Evolutionary conservation across 2,888 invertebrate species (phyloP).

Genomic region (Arctia plantaginis): DNA sequence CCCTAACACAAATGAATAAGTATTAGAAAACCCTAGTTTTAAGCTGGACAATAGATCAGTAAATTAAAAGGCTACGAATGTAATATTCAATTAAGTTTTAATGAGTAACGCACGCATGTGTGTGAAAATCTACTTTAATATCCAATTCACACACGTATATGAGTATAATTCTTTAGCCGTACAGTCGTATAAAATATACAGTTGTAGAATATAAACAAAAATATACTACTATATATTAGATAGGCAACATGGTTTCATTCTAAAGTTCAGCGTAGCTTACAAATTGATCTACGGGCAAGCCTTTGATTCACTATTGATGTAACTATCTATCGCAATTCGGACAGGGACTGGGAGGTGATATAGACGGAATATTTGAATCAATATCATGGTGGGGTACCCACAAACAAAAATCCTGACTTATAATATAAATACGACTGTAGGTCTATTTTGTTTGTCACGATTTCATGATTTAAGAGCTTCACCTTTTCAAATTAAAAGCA

Average conservation of each 20-base stretch:
- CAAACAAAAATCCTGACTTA: no score
- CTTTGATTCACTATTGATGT: slow-evolving; percentile 8
- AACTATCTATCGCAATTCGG: not conserved
- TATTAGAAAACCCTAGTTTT: no score
- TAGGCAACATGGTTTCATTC: not conserved
- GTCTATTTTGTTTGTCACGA: no score
- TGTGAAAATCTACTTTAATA: not conserved
- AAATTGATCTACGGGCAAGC: not conserved
- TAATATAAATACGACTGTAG: no score
- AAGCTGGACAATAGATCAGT: not conserved
- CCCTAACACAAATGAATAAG: no score
- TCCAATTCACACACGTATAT: no score
- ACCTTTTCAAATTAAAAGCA: no score
- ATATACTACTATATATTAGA: not conserved
- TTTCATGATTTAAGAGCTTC: no score
- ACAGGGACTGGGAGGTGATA: not conserved
- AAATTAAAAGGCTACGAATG: not conserved
- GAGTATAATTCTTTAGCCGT: not conserved
- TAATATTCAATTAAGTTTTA: not conserved
- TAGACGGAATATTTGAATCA: not conserved
- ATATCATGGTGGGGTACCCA: no score
- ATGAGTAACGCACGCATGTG: not conserved
- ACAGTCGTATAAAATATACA: not conserved
- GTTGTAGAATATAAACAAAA: no score
- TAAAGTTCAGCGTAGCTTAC: not conserved